phyloP scores from a whole-genome alignment of 2,888 invertebrate genomes.

The Dicycla oo region DNA sequence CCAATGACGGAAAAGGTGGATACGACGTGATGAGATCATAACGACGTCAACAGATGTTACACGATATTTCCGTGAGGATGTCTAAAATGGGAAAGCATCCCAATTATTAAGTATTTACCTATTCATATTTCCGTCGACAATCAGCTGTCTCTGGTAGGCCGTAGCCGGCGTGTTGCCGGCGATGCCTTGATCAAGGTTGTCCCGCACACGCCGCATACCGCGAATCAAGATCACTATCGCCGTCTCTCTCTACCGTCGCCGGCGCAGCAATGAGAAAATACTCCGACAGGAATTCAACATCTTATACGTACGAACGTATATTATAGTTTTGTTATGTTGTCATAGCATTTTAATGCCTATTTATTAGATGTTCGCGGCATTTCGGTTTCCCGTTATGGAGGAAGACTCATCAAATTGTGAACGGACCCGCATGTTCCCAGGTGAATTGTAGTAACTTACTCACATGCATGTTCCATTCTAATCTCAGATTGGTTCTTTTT shows the following conservation, averaged over 20 bases:
- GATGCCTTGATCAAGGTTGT: constrained; percentile 76
- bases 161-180: constrained; percentile 35
- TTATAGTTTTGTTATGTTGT: constrained; percentile 34
- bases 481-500: not conserved
- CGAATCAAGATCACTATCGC: constrained; percentile 71
- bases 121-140: constrained; percentile 33
- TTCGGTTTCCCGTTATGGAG: constrained; percentile 27
- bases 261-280: constrained; percentile 60
- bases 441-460: constrained; percentile 1
- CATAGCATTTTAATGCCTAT: constrained; percentile 43
- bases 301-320: constrained; percentile 40
- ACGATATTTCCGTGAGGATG: not conserved
- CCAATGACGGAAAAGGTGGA: not conserved
- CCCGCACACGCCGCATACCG: constrained; percentile 72
- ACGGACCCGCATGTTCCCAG: not conserved
- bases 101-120: not conserved
- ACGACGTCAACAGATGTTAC: not conserved
- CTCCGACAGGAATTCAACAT: constrained; percentile 57
- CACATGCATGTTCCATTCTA: not conserved
- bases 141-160: constrained; percentile 65
- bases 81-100: not conserved
- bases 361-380: constrained; percentile 30
- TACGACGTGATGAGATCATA: not conserved
- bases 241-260: constrained; percentile 66
- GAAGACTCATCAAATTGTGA: constrained; percentile 19